A percentile compares a stretch with the other conserved stretches of the same genome.
phyloP scores from a whole-genome alignment of 2,113 vertebrate genomes.

The Zosterops borbonicus region DNA sequence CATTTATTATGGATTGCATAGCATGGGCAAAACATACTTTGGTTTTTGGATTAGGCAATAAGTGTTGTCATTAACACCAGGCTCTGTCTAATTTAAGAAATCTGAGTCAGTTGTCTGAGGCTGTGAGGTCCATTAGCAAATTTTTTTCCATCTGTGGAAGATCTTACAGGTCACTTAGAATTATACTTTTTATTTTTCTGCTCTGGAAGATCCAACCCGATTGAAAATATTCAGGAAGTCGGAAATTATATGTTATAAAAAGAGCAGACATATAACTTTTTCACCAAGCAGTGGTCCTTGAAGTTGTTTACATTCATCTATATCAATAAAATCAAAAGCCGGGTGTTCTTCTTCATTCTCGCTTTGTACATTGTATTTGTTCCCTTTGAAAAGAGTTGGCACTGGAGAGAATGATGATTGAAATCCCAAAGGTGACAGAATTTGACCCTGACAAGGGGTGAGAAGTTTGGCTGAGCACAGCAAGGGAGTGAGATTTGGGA shows the following conservation, averaged over 20 bases:
- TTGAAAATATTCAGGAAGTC: not conserved
- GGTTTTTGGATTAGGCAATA: not conserved
- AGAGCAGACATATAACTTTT: not conserved
- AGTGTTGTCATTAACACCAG: not conserved
- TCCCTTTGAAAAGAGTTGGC: conserved; percentile 45
- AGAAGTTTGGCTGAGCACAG: conserved; percentile 48
- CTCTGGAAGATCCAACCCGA: not conserved
- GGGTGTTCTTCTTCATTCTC: conserved; percentile 26
- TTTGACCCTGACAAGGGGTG: conserved; percentile 21
- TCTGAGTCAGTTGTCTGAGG: not conserved
- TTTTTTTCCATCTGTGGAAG: not conserved
- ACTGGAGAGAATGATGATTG: conserved; percentile 4
- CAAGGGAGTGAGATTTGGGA: not conserved
- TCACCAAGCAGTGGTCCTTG: not conserved
- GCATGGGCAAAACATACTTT: not conserved
- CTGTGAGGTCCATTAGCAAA: not conserved
- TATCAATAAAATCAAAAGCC: conserved; percentile 54
- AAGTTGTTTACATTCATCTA: conserved; percentile 35
- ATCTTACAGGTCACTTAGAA: not conserved
- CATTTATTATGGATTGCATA: not conserved
- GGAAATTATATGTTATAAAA: not conserved
- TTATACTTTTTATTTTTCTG: not conserved
- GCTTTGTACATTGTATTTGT: not conserved
- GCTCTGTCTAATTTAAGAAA: not conserved
- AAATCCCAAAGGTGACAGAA: conserved; percentile 35